Evolutionary conservation across 2,797 vertebrate genomes (phyloP).

Genomic region (Megalops cyprinoides): DNA sequence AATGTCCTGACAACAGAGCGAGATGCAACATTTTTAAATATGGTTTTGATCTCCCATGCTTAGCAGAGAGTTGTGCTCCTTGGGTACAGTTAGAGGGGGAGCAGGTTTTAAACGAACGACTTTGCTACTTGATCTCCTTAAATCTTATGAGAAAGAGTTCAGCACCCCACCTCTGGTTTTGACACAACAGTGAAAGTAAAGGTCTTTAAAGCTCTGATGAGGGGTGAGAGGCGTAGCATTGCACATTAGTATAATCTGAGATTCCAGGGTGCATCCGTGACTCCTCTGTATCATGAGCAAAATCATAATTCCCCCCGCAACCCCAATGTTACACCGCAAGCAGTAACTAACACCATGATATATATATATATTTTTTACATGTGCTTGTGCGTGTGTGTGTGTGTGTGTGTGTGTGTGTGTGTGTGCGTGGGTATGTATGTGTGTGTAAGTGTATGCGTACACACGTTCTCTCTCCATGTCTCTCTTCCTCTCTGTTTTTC

Average conservation of each 20-base stretch:
- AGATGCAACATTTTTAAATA: slow-evolving; percentile 59
- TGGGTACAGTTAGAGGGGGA: slow-evolving; percentile 66
- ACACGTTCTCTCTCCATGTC: slow-evolving; percentile 2
- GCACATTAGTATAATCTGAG: slow-evolving; percentile 49
- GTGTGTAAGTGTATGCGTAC: slow-evolving; percentile 43
- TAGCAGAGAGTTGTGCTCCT: slow-evolving; percentile 78
- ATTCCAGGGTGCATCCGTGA: background rate
- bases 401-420: background rate
- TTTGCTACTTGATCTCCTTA: slow-evolving; percentile 77
- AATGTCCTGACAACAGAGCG: slow-evolving; percentile 73
- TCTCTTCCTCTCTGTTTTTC: slow-evolving; percentile 29
- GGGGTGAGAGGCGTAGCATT: slow-evolving; percentile 65
- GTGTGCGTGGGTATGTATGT: background rate
- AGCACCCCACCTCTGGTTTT: slow-evolving; percentile 65
- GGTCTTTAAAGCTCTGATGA: slow-evolving; percentile 69
- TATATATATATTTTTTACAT: too few relatives aligned
- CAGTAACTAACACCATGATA: too few relatives aligned
- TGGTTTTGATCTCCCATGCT: slow-evolving; percentile 79
- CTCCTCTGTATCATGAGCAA: background rate
- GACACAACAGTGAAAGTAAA: slow-evolving; percentile 57
- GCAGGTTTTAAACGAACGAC: slow-evolving; percentile 46
- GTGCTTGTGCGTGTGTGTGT: background rate
- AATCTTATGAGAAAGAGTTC: slow-evolving; percentile 73
- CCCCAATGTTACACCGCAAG: too few relatives aligned
- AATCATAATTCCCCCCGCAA: background rate